Evolutionary conservation across 2,888 invertebrate genomes (phyloP).

Genomic region (Pachydiplax longipennis): DNA sequence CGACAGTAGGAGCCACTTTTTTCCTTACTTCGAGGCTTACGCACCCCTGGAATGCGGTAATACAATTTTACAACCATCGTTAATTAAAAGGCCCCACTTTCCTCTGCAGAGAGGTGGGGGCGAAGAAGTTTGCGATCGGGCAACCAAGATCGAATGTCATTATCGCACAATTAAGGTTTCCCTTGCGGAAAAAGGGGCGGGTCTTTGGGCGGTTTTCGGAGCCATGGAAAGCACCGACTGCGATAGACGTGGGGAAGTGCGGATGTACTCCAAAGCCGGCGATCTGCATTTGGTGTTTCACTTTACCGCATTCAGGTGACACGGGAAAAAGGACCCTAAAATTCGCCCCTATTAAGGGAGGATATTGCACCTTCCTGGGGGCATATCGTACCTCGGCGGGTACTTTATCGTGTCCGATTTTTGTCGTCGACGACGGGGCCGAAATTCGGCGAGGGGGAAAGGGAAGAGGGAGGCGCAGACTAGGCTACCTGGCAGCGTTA

Average conservation of each 20-base stretch:
- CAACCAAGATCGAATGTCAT: neutral
- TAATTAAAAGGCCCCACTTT: too few relatives aligned
- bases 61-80: too few relatives aligned
- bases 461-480: neutral
- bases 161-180: neutral
- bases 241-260: neutral
- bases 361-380: too few relatives aligned
- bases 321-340: too few relatives aligned
- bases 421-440: neutral
- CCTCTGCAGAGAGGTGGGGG: neutral
- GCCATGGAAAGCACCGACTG: too few relatives aligned
- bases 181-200: neutral
- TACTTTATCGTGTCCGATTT: neutral
- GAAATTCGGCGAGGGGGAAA: neutral
- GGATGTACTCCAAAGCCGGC: neutral
- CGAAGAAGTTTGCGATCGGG: neutral
- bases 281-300: neutral
- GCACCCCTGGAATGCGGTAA: too few relatives aligned
- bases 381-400: too few relatives aligned
- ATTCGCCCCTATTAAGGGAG: too few relatives aligned
- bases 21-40: too few relatives aligned
- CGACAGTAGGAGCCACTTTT: neutral
- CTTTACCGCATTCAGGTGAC: neutral
- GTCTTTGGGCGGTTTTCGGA: too few relatives aligned
- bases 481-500: constrained; percentile 45